These are phyloP conservation scores for Scaptomyza flava DNA, from an alignment of 2,888 invertebrate genomes.

Conservation along the genomic window DNA sequence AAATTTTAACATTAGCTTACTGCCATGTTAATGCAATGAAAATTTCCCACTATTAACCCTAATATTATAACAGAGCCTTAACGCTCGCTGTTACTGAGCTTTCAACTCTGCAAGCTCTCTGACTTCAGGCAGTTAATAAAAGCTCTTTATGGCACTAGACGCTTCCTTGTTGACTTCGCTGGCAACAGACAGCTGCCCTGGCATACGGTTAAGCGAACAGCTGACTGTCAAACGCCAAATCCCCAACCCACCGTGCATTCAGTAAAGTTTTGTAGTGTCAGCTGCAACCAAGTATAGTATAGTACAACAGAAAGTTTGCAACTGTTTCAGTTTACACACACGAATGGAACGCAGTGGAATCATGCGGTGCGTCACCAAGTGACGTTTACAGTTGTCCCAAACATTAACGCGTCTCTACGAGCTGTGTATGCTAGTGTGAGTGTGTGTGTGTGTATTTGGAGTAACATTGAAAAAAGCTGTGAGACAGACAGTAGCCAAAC, in stretches of 20 bases:
- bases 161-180: conserved; percentile 56
- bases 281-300: conserved; percentile 43
- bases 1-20: neutral
- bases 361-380: conserved; percentile 73
- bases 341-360: conserved; percentile 49
- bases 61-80: conserved; percentile 10
- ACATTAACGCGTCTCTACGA: conserved; percentile 44
- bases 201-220: conserved; percentile 40
- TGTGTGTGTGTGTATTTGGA: conserved; percentile 30
- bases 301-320: conserved; percentile 46
- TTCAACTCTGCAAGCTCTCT: conserved; percentile 23
- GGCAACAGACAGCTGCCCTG: conserved; percentile 40
- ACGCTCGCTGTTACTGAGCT: conserved; percentile 10
- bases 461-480: conserved; percentile 53
- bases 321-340: conserved; percentile 48
- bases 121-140: conserved; percentile 12
- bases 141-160: conserved; percentile 3
- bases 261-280: conserved; percentile 31
- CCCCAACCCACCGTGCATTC: conserved; percentile 1
- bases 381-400: conserved; percentile 61
- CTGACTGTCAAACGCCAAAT: conserved; percentile 64
- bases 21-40: conserved; percentile 1
- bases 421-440: conserved; percentile 10
- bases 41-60: conserved; percentile 60
- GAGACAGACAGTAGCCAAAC: conserved; percentile 40